phyloP scores from a whole-genome alignment of 2,888 invertebrate species.

The Villa cingulata region DNA sequence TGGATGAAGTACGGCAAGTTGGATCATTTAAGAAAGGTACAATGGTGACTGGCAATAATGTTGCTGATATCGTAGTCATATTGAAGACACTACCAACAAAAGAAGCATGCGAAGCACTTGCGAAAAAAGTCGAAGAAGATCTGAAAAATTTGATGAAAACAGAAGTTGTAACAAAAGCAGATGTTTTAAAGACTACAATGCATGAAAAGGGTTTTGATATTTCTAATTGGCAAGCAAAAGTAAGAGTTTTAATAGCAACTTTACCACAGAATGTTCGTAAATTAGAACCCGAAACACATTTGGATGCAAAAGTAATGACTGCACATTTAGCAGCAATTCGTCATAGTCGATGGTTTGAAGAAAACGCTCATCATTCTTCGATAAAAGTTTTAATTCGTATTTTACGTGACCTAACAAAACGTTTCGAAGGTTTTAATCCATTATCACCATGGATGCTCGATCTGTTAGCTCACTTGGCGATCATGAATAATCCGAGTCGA shows the following conservation, averaged over 20 bases:
- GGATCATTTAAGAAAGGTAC: constrained; percentile 98
- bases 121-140: constrained; percentile 75
- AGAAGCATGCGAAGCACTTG: constrained; percentile 85
- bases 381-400: constrained; percentile 90
- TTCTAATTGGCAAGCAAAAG: constrained; percentile 68
- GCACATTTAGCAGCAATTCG: constrained; percentile 87
- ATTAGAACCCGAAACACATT: constrained; percentile 73
- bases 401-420: constrained; percentile 76
- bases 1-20: constrained; percentile 91
- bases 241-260: constrained; percentile 84
- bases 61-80: constrained; percentile 93
- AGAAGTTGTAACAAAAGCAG: constrained; percentile 47
- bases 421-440: constrained; percentile 82
- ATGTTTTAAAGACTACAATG: constrained; percentile 34
- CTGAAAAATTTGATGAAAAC: constrained; percentile 59
- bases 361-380: constrained; percentile 92
- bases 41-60: constrained; percentile 88
- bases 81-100: constrained; percentile 91
- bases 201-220: constrained; percentile 82
- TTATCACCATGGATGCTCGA: constrained; percentile 96
- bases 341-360: constrained; percentile 96
- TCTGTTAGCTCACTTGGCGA: constrained; percentile 86
- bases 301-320: constrained; percentile 64
- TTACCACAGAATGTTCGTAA: constrained; percentile 87
- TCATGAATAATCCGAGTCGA: constrained; percentile 89